These are phyloP conservation scores for Halichondria panicea DNA, from an alignment of 37 sponge, comb jelly and placozoan species.

Conservation along the genomic window DNA sequence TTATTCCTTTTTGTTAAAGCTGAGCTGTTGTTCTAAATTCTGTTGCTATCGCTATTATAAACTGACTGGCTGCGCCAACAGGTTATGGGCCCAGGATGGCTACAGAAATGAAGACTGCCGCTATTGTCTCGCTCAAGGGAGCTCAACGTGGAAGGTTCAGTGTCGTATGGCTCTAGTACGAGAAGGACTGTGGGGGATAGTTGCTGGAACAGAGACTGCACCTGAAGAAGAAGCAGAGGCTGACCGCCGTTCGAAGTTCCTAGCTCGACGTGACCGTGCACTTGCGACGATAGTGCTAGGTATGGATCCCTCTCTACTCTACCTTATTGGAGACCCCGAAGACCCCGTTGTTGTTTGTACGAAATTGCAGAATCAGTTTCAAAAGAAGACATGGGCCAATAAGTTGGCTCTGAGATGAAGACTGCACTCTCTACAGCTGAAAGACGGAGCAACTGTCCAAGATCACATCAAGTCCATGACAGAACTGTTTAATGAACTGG, in stretches of 20 bases:
- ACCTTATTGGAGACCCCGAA: conserved; percentile 44
- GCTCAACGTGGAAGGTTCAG: no score
- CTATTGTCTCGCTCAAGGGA: no score
- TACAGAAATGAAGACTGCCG: no score
- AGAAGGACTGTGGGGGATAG: no score
- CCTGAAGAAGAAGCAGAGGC: conserved; percentile 1
- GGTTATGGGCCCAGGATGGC: no score
- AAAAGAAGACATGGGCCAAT: conserved; percentile 55
- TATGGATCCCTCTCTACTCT: conserved; percentile 38
- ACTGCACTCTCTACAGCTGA: conserved; percentile 31
- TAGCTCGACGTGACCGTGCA: conserved; percentile 34
- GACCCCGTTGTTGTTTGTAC: conserved; percentile 38
- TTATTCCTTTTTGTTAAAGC: no score
- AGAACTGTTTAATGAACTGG: conserved; percentile 38
- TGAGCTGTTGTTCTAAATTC: no score
- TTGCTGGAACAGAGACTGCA: conserved; percentile 31
- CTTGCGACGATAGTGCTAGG: conserved; percentile 46
- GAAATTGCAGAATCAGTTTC: conserved; percentile 27
- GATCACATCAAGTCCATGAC: conserved; percentile 49
- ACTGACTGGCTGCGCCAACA: no score
- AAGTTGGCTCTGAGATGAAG: conserved; percentile 29
- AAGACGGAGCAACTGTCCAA: conserved; percentile 39
- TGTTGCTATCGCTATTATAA: no score
- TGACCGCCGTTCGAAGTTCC: conserved; percentile 27
- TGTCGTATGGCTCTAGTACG: no score